These are phyloP conservation scores for Rhodeus uyekii DNA, from an alignment of 2,797 vertebrate species.

Conservation along the genomic window DNA sequence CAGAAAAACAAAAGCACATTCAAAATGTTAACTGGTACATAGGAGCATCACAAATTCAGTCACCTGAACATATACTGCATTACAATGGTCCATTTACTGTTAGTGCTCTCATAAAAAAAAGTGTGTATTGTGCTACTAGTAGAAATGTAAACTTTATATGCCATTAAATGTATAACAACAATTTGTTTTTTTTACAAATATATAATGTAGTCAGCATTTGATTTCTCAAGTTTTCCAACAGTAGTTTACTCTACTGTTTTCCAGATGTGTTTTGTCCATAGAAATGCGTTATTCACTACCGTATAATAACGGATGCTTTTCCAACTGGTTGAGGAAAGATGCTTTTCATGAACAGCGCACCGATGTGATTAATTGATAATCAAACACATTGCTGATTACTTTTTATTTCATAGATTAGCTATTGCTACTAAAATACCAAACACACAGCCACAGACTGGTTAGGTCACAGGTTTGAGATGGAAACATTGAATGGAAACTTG, in stretches of 20 bases:
- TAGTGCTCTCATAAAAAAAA: neutral
- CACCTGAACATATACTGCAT: neutral
- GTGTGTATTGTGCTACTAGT: neutral
- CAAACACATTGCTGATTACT: neutral
- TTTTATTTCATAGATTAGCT: neutral
- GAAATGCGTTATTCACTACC: neutral
- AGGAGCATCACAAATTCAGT: neutral
- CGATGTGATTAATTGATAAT: neutral
- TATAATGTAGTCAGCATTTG: neutral
- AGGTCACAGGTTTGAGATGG: neutral
- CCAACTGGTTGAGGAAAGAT: neutral
- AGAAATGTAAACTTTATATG: neutral
- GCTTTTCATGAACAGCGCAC: neutral
- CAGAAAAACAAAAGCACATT: neutral
- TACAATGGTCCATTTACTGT: neutral
- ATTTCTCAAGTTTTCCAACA: neutral
- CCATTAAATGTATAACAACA: neutral
- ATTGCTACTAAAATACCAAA: neutral
- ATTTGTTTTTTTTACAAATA: neutral
- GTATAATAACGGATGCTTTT: neutral
- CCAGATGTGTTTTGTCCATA: neutral
- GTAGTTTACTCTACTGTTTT: neutral
- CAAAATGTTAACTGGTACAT: neutral
- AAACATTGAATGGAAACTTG: constrained; percentile 34
- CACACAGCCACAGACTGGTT: neutral